These are phyloP conservation scores for Drosophila varians DNA, from an alignment of 1,140 invertebrate species.

Conservation along the genomic window DNA sequence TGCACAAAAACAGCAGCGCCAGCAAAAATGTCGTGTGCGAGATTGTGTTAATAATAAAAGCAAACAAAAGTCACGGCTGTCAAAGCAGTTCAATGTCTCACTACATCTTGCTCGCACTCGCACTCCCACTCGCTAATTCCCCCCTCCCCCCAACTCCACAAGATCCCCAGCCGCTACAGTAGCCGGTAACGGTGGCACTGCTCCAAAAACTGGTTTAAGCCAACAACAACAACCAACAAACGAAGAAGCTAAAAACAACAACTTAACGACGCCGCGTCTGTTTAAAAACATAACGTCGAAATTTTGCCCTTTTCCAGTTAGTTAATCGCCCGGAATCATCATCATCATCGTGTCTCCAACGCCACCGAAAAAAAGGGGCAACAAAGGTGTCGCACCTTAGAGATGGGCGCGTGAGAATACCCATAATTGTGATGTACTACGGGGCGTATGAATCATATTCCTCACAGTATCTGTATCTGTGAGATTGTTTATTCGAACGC, in stretches of 20 bases:
- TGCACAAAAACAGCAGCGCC: slow-evolving; percentile 13
- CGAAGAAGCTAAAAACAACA: too few relatives aligned
- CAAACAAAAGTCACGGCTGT: slow-evolving; percentile 74
- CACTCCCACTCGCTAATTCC: background rate
- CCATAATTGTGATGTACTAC: background rate
- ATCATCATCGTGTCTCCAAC: background rate
- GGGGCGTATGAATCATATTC: slow-evolving; percentile 16
- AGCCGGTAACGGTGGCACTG: slow-evolving; percentile 70
- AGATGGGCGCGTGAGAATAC: slow-evolving; percentile 34
- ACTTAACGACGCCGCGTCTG: slow-evolving; percentile 58
- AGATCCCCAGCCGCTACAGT: slow-evolving; percentile 49
- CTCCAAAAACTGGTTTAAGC: slow-evolving; percentile 62
- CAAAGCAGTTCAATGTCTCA: slow-evolving; percentile 72
- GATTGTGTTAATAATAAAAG: slow-evolving; percentile 66
- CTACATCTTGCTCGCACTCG: slow-evolving; percentile 11
- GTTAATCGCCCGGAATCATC: slow-evolving; percentile 50
- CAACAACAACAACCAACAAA: slow-evolving; percentile 15
- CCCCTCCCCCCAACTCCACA: background rate
- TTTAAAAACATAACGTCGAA: slow-evolving; percentile 46
- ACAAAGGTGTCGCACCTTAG: slow-evolving; percentile 33
- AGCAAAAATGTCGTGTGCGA: slow-evolving; percentile 16
- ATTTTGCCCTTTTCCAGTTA: slow-evolving; percentile 57
- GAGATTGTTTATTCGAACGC: background rate
- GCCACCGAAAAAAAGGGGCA: background rate
- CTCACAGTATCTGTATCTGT: background rate